Evolutionary conservation across 2,113 vertebrate genomes (phyloP).

Genomic region (Furnarius figulus): DNA sequence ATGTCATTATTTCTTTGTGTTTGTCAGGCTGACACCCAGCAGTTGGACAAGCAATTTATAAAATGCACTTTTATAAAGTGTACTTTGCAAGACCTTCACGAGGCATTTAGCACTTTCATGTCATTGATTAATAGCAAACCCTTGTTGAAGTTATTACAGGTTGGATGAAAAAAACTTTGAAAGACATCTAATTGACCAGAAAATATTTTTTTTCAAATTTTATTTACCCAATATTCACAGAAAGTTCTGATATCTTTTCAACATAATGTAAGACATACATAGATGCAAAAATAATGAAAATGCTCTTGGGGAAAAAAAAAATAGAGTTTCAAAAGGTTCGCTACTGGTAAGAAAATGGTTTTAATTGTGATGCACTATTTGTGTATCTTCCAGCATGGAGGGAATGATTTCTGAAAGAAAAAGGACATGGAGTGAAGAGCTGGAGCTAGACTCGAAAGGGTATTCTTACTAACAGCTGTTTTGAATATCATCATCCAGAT

Average conservation of each 20-base stretch:
- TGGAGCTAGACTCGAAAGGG: not conserved
- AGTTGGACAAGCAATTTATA: not conserved
- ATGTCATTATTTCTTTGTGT: not conserved
- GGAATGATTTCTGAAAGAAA: not conserved
- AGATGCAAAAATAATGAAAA: not conserved
- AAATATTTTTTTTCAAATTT: not conserved
- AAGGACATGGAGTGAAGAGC: not conserved
- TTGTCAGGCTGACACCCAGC: not conserved
- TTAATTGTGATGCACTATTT: not conserved
- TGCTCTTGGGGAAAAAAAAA: not conserved
- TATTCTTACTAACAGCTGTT: not conserved
- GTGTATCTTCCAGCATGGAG: not conserved
- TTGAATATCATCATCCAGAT: not conserved
- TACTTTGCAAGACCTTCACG: not conserved
- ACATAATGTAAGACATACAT: not conserved
- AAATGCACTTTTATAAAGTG: not conserved
- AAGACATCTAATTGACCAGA: not conserved
- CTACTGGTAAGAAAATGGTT: not conserved
- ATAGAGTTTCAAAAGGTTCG: not conserved
- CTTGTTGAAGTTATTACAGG: not conserved
- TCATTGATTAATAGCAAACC: not conserved
- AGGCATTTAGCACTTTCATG: not conserved
- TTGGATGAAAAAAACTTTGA: not conserved
- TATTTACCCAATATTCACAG: not conserved
- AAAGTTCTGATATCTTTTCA: not conserved